A percentile compares a stretch with the other conserved stretches of the same genome.
These are phyloP conservation scores for Diploscapter pachys DNA, from an alignment of 1,140 invertebrate genomes.

Conservation along the genomic window DNA sequence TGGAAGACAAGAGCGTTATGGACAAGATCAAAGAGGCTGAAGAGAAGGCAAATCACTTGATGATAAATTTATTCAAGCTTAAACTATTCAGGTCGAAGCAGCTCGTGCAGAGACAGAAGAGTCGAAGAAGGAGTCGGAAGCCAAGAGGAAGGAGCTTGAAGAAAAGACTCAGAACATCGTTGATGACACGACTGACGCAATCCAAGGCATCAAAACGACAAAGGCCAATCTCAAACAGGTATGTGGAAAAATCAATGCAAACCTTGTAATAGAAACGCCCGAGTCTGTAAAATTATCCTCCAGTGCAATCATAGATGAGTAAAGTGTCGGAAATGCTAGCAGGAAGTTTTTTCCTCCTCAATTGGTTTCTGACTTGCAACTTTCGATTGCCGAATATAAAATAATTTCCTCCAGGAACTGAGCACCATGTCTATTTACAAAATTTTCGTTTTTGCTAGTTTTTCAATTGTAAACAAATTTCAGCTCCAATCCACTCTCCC, in stretches of 20 bases:
- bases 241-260: background rate
- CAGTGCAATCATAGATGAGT: no score
- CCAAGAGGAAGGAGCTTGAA: background rate
- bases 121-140: slow-evolving; percentile 10
- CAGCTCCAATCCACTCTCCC: background rate
- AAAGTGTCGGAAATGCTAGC: no score
- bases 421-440: no score
- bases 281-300: no score
- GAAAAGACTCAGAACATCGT: slow-evolving; percentile 3
- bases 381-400: no score
- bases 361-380: no score
- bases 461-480: no score
- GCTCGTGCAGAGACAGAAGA: slow-evolving; percentile 18
- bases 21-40: slow-evolving; percentile 14
- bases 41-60: background rate
- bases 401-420: no score
- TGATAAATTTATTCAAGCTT: background rate
- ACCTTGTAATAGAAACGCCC: no score
- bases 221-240: slow-evolving; percentile 8
- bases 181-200: background rate
- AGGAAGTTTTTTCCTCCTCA: no score
- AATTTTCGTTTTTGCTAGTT: no score
- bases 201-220: slow-evolving; percentile 4
- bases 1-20: no score
- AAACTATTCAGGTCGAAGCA: slow-evolving; percentile 7